Conservation (phyloP, 2,113 vertebrate species). For the Poicephalus gulielmi region DNA sequence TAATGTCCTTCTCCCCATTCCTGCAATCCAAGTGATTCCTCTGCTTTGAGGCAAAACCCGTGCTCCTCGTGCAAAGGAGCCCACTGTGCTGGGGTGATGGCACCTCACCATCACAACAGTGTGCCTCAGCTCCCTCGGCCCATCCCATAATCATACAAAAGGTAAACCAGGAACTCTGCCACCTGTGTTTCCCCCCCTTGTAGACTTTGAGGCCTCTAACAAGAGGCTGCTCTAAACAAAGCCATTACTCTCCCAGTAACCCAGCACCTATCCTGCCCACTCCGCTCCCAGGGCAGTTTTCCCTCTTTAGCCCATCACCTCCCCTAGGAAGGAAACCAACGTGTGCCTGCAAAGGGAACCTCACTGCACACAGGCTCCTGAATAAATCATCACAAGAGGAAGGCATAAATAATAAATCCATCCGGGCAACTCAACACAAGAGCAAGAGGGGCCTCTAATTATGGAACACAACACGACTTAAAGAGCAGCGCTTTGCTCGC, state of each 20-base stretch:
- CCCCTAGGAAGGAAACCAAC: not conserved
- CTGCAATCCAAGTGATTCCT: not conserved
- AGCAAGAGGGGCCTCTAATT: not conserved
- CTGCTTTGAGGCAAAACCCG: not conserved
- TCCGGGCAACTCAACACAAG: not conserved
- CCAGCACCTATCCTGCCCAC: not conserved
- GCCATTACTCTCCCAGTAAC: not conserved
- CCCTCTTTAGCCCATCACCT: not conserved
- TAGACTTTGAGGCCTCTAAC: not conserved
- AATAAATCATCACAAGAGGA: not conserved
- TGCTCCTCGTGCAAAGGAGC: not conserved
- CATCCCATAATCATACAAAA: not conserved
- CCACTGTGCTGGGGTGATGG: rapidly evolving
- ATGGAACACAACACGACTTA: not conserved
- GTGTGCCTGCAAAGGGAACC: not conserved
- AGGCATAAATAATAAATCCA: slow-evolving; percentile 22
- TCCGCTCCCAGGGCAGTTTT: not conserved
- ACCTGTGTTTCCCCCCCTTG: not conserved
- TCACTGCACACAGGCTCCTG: not conserved
- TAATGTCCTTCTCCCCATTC: not conserved
- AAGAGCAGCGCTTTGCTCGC: not conserved
- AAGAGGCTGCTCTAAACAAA: not conserved
- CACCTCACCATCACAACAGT: not conserved
- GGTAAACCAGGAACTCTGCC: not conserved
- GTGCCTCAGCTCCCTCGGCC: not conserved